A percentile compares a stretch with the other conserved stretches of the same genome.
These are phyloP conservation scores for Omphaloscelis lunosa DNA, from an alignment of 2,888 invertebrate species.

Conservation along the genomic window DNA sequence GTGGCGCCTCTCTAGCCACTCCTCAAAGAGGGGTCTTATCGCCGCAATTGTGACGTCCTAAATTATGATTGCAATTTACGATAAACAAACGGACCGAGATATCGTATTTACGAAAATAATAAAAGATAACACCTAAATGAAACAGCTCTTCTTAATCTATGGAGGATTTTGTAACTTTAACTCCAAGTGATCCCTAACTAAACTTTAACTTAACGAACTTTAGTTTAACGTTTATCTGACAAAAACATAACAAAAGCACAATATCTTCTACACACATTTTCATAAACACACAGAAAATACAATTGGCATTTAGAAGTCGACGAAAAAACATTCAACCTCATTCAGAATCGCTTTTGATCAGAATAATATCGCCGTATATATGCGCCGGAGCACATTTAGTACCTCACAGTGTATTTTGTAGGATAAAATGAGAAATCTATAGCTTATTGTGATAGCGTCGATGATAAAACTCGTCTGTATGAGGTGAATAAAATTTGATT, in stretches of 20 bases:
- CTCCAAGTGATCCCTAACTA: neutral
- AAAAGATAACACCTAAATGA: too few relatives aligned
- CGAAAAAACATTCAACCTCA: conserved; percentile 66
- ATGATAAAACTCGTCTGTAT: conserved; percentile 51
- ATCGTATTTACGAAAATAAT: too few relatives aligned
- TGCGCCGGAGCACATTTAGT: conserved; percentile 73
- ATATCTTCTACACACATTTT: conserved; percentile 34
- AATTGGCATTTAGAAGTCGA: conserved; percentile 53
- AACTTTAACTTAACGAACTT: neutral
- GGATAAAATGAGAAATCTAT: conserved; percentile 78
- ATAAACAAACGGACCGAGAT: too few relatives aligned
- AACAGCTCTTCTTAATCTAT: too few relatives aligned
- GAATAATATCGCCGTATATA: conserved; percentile 83
- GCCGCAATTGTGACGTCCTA: too few relatives aligned
- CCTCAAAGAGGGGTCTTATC: too few relatives aligned
- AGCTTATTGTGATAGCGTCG: conserved; percentile 65
- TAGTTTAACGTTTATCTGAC: neutral
- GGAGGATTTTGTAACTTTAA: too few relatives aligned
- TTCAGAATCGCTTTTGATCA: conserved; percentile 69
- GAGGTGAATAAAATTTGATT: conserved; percentile 66
- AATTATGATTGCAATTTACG: too few relatives aligned
- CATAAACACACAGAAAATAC: conserved; percentile 55
- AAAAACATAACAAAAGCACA: conserved; percentile 18
- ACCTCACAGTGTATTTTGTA: conserved; percentile 70
- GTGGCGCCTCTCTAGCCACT: too few relatives aligned